Base-by-base conservation (phyloP, 2,113 vertebrate species). In the Motacilla tschutschensis region DNA sequence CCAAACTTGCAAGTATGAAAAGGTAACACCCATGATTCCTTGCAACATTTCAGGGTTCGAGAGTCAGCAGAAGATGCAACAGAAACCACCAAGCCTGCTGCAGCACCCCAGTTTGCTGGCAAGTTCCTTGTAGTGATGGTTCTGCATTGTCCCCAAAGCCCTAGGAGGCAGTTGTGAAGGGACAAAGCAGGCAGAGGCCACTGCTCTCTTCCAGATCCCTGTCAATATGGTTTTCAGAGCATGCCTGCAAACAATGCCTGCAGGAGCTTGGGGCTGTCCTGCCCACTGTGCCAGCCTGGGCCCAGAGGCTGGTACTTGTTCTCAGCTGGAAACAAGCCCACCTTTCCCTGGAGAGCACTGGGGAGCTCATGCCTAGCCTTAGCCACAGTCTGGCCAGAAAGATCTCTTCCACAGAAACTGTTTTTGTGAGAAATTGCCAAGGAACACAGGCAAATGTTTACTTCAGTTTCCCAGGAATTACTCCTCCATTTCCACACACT, bases 361-460 rank as follows among this genome's bases (percentile, higher is more conserved):
- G 12, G 25, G 16, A 85, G n/a, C 18, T 70, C 43, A 38, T 0
- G 11, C 28, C 21, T 50, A 58, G 36, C 33, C 36, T 50, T 35
- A 58, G 43, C 54, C 71, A 33, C 22, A 47, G 11, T 46, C 54
- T 47, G 78, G 64, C 47, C 79, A 70, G 73, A 59, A 89, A 54
- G 17, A 71, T 28, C 41, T 87, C 33, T 57, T 91, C 59, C 59
- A 50, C 0, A 5, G 46, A 69, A 77, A 83, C n/a, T 19, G n/a
- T 66, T 82, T 31, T 65, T 26, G 54, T 53, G 18, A 92, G 36
- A 66, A 89, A 83, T 41, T 72, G 86, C 83, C 88, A 92, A 91
- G 40, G 65, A 91, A 91, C 70, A 77, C 48, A 80, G 19, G 36
- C 48, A 82, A 73, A 67, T 2, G 1, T 72, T 78, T 88, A 83